phyloP scores from a whole-genome alignment of 1,140 invertebrate species.

The Eciton burchellii region DNA sequence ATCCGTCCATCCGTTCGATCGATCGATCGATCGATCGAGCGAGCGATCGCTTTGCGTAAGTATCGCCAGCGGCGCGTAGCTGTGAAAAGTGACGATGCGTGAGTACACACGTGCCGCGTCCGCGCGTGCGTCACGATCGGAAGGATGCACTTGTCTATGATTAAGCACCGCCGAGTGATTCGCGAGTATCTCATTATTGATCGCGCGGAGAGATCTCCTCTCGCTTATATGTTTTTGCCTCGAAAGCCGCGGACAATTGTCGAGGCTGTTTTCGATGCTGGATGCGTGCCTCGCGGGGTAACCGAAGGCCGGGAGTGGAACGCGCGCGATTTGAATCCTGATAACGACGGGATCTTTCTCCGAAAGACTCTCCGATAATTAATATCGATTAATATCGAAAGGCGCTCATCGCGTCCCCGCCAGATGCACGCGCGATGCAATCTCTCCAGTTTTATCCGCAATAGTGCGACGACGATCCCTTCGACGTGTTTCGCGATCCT shows the following conservation, averaged over 20 bases:
- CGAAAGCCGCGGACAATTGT: not conserved
- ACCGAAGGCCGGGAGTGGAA: not conserved
- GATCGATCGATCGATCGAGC: constrained; percentile 14
- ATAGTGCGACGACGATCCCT: constrained; percentile 33
- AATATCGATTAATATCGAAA: no score
- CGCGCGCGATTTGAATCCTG: no score
- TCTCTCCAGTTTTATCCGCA: constrained; percentile 9
- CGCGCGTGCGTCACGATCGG: constrained; percentile 60
- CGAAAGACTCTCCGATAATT: no score
- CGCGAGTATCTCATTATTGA: not conserved
- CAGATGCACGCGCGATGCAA: no score
- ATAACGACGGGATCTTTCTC: no score
- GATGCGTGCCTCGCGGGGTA: no score
- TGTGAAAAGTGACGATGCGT: constrained; percentile 63
- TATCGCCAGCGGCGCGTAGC: constrained; percentile 5
- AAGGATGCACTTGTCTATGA: constrained; percentile 43
- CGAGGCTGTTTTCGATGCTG: not conserved
- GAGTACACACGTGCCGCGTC: constrained; percentile 54
- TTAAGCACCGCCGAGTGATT: not conserved
- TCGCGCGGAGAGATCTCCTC: not conserved
- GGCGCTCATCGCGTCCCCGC: no score
- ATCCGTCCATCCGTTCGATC: constrained; percentile 35
- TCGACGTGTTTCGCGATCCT: not conserved
- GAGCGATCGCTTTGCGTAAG: no score
- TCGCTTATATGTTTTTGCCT: not conserved